phyloP scores from a whole-genome alignment of 2,888 invertebrate species.

The Mesoligia furuncula region DNA sequence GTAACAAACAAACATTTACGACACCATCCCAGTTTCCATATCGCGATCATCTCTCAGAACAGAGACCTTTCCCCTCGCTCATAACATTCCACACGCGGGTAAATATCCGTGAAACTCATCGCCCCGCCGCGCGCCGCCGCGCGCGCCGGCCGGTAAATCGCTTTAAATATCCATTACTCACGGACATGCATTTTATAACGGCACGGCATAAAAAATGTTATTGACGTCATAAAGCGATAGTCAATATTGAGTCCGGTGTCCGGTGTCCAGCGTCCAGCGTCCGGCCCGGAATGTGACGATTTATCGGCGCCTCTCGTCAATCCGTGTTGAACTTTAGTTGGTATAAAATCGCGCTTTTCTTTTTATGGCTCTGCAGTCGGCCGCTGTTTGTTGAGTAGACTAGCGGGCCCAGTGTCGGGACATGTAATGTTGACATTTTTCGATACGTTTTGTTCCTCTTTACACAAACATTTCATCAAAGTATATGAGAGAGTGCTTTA shows the following conservation, averaged over 20 bases:
- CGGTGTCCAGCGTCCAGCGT: constrained; percentile 21
- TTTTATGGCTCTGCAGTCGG: constrained; percentile 45
- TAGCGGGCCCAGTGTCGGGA: not conserved
- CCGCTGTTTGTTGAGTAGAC: constrained; percentile 29
- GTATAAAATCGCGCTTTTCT: constrained; percentile 41
- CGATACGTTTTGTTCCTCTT: constrained; percentile 24
- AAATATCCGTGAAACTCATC: constrained; percentile 55
- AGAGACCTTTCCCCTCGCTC: constrained; percentile 11
- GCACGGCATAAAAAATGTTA: constrained; percentile 74
- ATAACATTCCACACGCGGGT: constrained; percentile 39
- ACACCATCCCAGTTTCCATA: constrained; percentile 37
- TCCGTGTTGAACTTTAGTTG: constrained; percentile 56
- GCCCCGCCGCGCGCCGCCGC: constrained; percentile 21
- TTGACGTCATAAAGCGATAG: constrained; percentile 74
- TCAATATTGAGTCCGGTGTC: constrained; percentile 68
- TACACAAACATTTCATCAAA: not conserved
- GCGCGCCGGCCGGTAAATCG: constrained; percentile 60
- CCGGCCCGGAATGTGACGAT: constrained; percentile 55
- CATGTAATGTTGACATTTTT: constrained; percentile 11
- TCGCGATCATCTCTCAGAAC: constrained; percentile 48
- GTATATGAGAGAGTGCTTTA: not conserved
- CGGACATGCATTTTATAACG: constrained; percentile 77
- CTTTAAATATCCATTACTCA: constrained; percentile 78
- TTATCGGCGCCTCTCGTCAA: constrained; percentile 58
- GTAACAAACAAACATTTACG: constrained; percentile 45